Base-by-base conservation (phyloP, 2,113 vertebrate species). In the Candoia aspera region DNA sequence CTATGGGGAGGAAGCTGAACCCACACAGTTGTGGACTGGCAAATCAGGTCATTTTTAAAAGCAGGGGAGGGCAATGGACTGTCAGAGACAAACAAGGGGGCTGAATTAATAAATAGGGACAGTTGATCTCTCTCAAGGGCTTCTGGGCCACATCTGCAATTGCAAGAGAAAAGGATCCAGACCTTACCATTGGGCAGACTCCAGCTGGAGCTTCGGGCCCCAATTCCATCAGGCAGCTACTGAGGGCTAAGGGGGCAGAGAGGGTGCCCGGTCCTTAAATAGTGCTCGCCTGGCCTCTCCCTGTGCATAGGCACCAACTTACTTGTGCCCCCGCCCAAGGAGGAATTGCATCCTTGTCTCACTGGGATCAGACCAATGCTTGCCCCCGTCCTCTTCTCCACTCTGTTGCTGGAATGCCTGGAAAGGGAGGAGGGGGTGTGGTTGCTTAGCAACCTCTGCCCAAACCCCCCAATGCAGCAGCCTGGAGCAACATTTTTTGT, bases 271-370 rank as follows among this genome's bases (percentile, higher is more conserved):
- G 58, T 88, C 94, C 87, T 98, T 97, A 96, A 96, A 95, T 96
- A 97, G 96, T 1, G 0, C 13, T 8, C 33, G 17, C 3, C 15
- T 6, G 97, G 96, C 96, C 97, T 97, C 97, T 95, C 93, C 26
- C 96, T 96, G 96, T 95, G 97, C 96, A 97, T 6, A 2, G 2
- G 23, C 97, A 97, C 19, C 0, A 5, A 8, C 46, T 95, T 96
- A 96, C 96, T 98, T 97, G 97, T 59, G 5, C 23, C 24, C 49
- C 21, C 96, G 97, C 97, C 97, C 93, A 95, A 93, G 96, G 55
- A 93, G 97, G 97, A 98, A 98, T 97, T 96, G 97, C 94, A 92
- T 97, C 94, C 97, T 98, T 98, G 97, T 98, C 97, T 97, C 24
- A 8, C 23, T 19, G 88, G 93, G 96, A 93, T 96, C 96, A 96